Evolutionary conservation across 2,888 invertebrate genomes (phyloP).

Genomic region (Idaea biselata): DNA sequence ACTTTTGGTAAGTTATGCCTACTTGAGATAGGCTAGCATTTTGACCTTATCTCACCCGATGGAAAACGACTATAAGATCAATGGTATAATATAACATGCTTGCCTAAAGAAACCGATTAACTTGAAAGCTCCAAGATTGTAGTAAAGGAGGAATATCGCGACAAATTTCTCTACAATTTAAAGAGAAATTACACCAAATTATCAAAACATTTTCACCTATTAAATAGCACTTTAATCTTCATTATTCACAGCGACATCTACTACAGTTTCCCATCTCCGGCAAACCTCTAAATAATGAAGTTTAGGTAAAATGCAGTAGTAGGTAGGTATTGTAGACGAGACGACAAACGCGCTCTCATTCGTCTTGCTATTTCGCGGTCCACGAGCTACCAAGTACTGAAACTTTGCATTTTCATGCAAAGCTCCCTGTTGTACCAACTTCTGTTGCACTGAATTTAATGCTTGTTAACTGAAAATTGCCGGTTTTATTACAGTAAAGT

Average conservation of each 20-base stretch:
- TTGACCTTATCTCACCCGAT: too few species aligned
- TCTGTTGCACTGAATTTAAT: not conserved
- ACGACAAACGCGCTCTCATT: conserved; percentile 20
- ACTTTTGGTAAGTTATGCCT: too few species aligned
- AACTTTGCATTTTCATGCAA: conserved; percentile 6
- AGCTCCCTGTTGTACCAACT: not conserved
- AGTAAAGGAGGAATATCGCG: too few species aligned
- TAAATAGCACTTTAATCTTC: too few species aligned
- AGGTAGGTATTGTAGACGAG: not conserved
- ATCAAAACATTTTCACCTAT: too few species aligned
- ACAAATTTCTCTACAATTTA: too few species aligned
- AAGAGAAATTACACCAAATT: too few species aligned
- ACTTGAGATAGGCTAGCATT: too few species aligned
- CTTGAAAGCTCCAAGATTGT: too few species aligned
- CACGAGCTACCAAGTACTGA: conserved; percentile 2
- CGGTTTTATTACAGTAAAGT: not conserved
- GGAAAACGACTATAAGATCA: too few species aligned
- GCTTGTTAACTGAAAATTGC: conserved; percentile 1
- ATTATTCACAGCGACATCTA: not conserved
- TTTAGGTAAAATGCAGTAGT: not conserved
- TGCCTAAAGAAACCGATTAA: too few species aligned
- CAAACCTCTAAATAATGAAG: not conserved
- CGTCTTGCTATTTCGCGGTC: conserved; percentile 13
- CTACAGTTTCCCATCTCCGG: not conserved
- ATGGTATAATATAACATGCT: too few species aligned